Evolutionary conservation across 2,113 vertebrate species (phyloP), one percentile per base, ranked within the genome.

Genomic region (Salminus brasiliensis): DNA sequence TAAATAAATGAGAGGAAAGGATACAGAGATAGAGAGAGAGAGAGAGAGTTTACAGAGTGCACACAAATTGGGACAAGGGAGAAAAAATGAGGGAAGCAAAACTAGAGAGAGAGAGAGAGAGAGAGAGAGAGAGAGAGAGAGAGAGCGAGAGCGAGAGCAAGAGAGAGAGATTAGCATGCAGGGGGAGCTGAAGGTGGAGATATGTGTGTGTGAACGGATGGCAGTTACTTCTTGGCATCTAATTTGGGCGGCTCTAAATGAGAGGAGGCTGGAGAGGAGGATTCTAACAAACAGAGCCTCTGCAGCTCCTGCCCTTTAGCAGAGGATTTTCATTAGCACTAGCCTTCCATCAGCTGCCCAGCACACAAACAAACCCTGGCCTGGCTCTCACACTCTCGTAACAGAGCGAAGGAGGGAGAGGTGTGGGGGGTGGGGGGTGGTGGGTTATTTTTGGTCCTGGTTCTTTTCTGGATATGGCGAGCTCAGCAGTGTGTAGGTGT

Each of bases 81-180:
- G 72, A 75, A 49, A 68, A 34, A 53, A 41, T 57, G 47, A 66
- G 53, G 71, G 36, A 3, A 32, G 45, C 13, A 15, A 2, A 15
- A 47, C 67, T 68, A 53, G 80, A 74, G n/a, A 67, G 72, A 71
- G 59, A 59, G 67, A 79, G 59, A 75, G 72, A 77, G 60, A 47
- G 71, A 77, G 52, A 62, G 47, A 79, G 55, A 62, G 62, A 62
- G 59, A 78, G 39, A 30, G 34, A 27, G 34, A 36, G n/a, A 21
- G 39, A 55, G 69, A 81, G 74, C 47, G 70, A 65, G 67, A 70
- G 34, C 29, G 74, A 72, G 70, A 55, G 67, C 63, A 39, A 71
- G 73, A 65, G 80, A 71, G 62, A 70, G 39, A 47, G 63, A 82
- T 85, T 79, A 79, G 83, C 74, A 85, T 85, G 83, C 80, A 81